Percentiles rank a stretch among this genome's conserved stretches.
phyloP scores from a whole-genome alignment of 2,797 vertebrate genomes.

The Darevskia nairensis region DNA sequence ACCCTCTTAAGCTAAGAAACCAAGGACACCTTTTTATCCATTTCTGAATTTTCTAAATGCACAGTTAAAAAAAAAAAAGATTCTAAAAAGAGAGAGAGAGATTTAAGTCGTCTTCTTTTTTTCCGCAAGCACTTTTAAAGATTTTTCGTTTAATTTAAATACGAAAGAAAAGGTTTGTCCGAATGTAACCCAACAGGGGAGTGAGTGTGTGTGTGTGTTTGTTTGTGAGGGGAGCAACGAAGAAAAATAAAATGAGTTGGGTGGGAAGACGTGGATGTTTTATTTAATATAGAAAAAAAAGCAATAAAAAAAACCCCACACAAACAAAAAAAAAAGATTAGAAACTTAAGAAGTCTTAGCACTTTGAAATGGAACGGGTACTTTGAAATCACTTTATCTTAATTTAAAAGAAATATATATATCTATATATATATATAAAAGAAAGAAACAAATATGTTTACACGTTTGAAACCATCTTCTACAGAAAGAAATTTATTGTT shows the following conservation, averaged over 20 bases:
- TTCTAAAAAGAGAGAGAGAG: conserved; percentile 39
- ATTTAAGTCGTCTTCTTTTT: conserved; percentile 64
- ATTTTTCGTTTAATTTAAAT: conserved; percentile 44
- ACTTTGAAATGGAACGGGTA: conserved; percentile 82
- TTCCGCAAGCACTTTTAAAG: conserved; percentile 77
- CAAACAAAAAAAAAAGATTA: conserved; percentile 12
- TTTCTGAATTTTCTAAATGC: conserved; percentile 58
- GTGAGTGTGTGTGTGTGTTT: conserved; percentile 19
- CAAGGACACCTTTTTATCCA: conserved; percentile 59
- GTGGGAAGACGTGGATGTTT: conserved; percentile 44
- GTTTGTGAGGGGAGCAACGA: conserved; percentile 27
- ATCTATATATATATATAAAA: conserved; percentile 37
- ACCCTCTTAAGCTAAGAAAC: conserved; percentile 20
- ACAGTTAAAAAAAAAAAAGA: conserved; percentile 48
- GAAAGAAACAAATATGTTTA: conserved; percentile 74
- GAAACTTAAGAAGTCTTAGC: conserved; percentile 74
- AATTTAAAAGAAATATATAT: conserved; percentile 72
- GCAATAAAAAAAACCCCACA: conserved; percentile 51
- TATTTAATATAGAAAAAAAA: conserved; percentile 70
- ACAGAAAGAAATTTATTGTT: conserved; percentile 71
- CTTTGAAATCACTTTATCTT: conserved; percentile 78
- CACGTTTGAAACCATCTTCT: conserved; percentile 77
- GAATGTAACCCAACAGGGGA: conserved; percentile 66
- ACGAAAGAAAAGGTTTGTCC: conserved; percentile 47
- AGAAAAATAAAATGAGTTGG: conserved; percentile 43